Conservation (phyloP, 2,113 vertebrate species). For the Gopherus evgoodei region DNA sequence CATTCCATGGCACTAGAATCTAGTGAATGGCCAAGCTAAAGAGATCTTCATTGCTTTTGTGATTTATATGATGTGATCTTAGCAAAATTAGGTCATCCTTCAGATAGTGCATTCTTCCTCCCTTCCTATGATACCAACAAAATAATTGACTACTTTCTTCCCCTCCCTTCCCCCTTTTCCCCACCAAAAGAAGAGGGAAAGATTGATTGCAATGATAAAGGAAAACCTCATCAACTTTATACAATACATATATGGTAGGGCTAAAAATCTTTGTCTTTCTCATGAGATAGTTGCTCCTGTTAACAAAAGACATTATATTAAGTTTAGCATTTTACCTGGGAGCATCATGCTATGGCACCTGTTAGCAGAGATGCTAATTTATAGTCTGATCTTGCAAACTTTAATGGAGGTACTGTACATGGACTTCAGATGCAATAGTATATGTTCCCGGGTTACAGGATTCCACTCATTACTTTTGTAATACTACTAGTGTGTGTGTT, state of each 20-base stretch:
- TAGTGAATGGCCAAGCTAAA: no score
- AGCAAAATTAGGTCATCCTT: not conserved
- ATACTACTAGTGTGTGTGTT: rapidly evolving
- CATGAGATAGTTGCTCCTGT: not conserved
- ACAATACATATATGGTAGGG: not conserved
- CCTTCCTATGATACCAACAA: not conserved
- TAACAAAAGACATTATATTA: not conserved
- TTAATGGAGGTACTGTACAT: not conserved
- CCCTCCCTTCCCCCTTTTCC: no score
- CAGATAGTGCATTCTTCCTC: not conserved
- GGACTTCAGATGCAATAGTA: not conserved
- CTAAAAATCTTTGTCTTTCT: not conserved
- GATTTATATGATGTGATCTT: no score
- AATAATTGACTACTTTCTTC: not conserved
- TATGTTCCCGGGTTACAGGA: not conserved
- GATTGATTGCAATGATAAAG: not conserved
- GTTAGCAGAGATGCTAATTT: not conserved
- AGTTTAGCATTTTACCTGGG: not conserved
- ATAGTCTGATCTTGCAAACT: not conserved
- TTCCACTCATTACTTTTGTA: not conserved
- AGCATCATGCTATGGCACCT: not conserved
- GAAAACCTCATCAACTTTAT: not conserved
- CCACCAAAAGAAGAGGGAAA: not conserved
- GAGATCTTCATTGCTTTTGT: no score
- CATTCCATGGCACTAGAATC: no score